A percentile compares a stretch with the other conserved stretches of the same genome.
phyloP scores from a whole-genome alignment of 53 echinoderm and acorn worm genomes.

The Mesocentrotus franciscanus region DNA sequence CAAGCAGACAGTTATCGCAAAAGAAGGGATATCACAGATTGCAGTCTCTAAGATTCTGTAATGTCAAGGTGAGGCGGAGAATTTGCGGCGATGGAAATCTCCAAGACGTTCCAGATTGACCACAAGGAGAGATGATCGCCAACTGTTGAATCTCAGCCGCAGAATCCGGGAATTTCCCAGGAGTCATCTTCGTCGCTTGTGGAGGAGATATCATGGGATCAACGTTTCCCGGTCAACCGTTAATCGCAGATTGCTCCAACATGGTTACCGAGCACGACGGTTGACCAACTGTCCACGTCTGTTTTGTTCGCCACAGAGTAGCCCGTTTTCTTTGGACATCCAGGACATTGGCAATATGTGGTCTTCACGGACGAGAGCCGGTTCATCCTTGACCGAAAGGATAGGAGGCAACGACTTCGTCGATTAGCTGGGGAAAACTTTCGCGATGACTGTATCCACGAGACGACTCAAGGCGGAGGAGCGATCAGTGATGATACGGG shows the following conservation, averaged over 20 bases:
- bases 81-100: constrained; percentile 29
- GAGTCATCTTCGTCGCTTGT: constrained; percentile 27
- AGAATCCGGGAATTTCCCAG: constrained; percentile 9
- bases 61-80: not conserved
- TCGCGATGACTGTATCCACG: too few relatives aligned
- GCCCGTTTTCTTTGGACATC: constrained; percentile 39
- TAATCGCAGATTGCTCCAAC: constrained; percentile 48
- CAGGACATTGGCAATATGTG: constrained; percentile 59
- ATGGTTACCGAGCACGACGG: constrained; percentile 46
- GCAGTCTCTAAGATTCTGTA: constrained; percentile 27
- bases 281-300: too few relatives aligned
- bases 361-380: too few relatives aligned
- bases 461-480: constrained; percentile 45
- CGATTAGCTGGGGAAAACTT: too few relatives aligned
- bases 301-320: constrained; percentile 67
- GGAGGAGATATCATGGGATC: constrained; percentile 38
- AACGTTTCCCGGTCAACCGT: constrained; percentile 47
- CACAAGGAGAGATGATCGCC: constrained; percentile 21
- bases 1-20: constrained; percentile 29
- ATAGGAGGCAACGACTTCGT: constrained; percentile 52
- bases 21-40: constrained; percentile 19
- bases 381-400: constrained; percentile 42
- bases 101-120: constrained; percentile 7
- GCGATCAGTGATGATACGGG: constrained; percentile 49
- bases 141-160: constrained; percentile 25